Evolutionary conservation across 2,113 vertebrate species (phyloP), one percentile per base, ranked within the genome.

Genomic region (Perca flavescens): DNA sequence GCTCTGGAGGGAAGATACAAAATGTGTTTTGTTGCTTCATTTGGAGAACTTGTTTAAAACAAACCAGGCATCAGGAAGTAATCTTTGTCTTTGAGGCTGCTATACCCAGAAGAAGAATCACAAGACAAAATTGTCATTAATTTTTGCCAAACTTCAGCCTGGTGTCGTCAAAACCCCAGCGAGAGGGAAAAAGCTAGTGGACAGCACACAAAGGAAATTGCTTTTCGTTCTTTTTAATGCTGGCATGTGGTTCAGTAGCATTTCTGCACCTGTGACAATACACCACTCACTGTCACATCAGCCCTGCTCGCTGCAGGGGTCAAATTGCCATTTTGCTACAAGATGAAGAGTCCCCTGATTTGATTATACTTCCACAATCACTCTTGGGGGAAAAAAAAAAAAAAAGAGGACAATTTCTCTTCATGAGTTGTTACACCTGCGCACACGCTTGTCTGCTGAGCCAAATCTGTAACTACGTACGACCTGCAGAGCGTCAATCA

Each of bases 261-360:
- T 91, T 70, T 89, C 77, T 90, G 91, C 93, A 94, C 92, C 92
- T 94, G 92, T 88, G 93, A 93, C 92, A 91, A 80, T 72, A 40
- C 87, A 56, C 79, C 83, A 22, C 86, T 91, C 88, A 21, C 79
- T 60, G 84, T 86, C 89, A 78, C 77, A 84, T 86, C 82, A 71
- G 87, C 80, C 83, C 80, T 21, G 68, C 86, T 75, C 92, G 87
- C 91, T 13, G 85, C 88, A 36, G 90, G 93, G 91, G 93, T 92
- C 91, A 94, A 93, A 94, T 93, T 94, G 92, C 69, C 91, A 91
- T 90, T 91, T 93, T 90, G 84, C 87, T 62, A 75, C 85, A 49
- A 86, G 84, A 94, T 89, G 88, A 91, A 90, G 85, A 74, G 83
- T 85, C 86, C 80, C 72, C 74, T 49, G 80, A 88, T 89, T 89